A percentile compares a stretch with the other conserved stretches of the same genome.
These are phyloP conservation scores for Fragariocoptes setiger DNA, from an alignment of 1,140 invertebrate species.

Conservation along the genomic window DNA sequence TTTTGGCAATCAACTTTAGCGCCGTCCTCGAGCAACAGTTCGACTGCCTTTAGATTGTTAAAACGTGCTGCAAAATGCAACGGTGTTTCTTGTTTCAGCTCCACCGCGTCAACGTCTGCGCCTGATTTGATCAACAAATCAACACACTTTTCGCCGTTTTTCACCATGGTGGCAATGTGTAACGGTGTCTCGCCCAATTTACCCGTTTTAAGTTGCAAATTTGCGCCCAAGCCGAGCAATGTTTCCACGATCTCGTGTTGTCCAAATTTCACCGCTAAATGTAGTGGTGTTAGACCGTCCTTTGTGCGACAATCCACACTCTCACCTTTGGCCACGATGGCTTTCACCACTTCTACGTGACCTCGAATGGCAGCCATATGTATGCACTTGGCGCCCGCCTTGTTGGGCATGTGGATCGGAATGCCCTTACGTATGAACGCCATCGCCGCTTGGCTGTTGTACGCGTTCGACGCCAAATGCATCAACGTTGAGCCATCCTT, in stretches of 20 bases:
- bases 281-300: slow-evolving; percentile 92
- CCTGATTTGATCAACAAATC: slow-evolving; percentile 90
- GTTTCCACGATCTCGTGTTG: slow-evolving; percentile 87
- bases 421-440: slow-evolving; percentile 94
- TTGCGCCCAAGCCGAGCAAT: slow-evolving; percentile 70
- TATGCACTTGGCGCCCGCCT: slow-evolving; percentile 55
- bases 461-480: slow-evolving; percentile 83
- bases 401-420: slow-evolving; percentile 97
- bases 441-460: slow-evolving; percentile 89
- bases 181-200: slow-evolving; percentile 49
- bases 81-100: slow-evolving; percentile 43
- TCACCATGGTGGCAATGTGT: slow-evolving; percentile 69
- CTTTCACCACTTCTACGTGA: slow-evolving; percentile 86
- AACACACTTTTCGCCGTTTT: slow-evolving; percentile 74
- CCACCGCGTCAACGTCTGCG: slow-evolving; percentile 49
- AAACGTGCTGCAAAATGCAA: slow-evolving; percentile 54
- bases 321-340: slow-evolving; percentile 72
- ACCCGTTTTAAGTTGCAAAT: slow-evolving; percentile 64
- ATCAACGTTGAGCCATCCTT: slow-evolving; percentile 91
- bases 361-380: slow-evolving; percentile 69
- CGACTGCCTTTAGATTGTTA: slow-evolving; percentile 50
- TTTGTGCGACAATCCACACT: slow-evolving; percentile 77
- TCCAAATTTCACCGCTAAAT: slow-evolving; percentile 83
- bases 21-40: slow-evolving; percentile 53
- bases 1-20: slow-evolving; percentile 62